Conservation (phyloP, 2,888 invertebrate species). For the Luperina testacea region DNA sequence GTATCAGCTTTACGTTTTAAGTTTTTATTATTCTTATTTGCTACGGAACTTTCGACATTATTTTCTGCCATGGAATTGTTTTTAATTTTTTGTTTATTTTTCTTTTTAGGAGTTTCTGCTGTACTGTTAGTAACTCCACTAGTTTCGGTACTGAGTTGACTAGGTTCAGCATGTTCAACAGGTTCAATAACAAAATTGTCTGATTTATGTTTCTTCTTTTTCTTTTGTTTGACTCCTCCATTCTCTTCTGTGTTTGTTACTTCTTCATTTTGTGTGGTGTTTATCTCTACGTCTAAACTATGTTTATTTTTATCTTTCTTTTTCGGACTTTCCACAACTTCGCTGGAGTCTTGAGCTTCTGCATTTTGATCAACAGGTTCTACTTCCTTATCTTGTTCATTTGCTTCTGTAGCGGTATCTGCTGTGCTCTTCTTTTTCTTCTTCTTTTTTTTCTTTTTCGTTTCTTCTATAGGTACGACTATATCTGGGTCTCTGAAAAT, state of each 20-base stretch:
- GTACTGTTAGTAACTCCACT: slow-evolving; percentile 2
- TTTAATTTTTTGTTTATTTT: slow-evolving; percentile 33
- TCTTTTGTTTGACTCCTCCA: slow-evolving; percentile 57
- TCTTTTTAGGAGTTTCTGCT: slow-evolving; percentile 47
- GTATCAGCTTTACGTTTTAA: slow-evolving; percentile 61
- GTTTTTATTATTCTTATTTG: slow-evolving; percentile 43
- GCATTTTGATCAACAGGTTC: slow-evolving; percentile 27
- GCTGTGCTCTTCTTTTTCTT: slow-evolving; percentile 72
- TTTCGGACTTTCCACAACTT: slow-evolving; percentile 42
- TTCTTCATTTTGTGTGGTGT: slow-evolving; percentile 21
- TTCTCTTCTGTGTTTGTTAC: slow-evolving; percentile 30
- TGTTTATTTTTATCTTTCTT: slow-evolving; percentile 56
- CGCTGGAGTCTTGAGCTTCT: slow-evolving; percentile 37
- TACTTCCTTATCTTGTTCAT: slow-evolving; percentile 21
- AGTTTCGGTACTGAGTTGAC: slow-evolving; percentile 64
- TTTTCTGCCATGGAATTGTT: neutral
- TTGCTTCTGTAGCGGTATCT: slow-evolving; percentile 39
- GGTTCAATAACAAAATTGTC: slow-evolving; percentile 73
- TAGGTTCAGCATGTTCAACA: slow-evolving; percentile 70
- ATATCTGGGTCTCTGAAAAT: slow-evolving; percentile 82
- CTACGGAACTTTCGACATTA: slow-evolving; percentile 5
- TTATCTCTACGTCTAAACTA: slow-evolving; percentile 21
- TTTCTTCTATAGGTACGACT: slow-evolving; percentile 77
- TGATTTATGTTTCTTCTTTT: slow-evolving; percentile 71
- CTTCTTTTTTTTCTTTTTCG: slow-evolving; percentile 83